Base-by-base conservation (phyloP, 2,797 vertebrate genomes). In the Myripristis murdjan region DNA sequence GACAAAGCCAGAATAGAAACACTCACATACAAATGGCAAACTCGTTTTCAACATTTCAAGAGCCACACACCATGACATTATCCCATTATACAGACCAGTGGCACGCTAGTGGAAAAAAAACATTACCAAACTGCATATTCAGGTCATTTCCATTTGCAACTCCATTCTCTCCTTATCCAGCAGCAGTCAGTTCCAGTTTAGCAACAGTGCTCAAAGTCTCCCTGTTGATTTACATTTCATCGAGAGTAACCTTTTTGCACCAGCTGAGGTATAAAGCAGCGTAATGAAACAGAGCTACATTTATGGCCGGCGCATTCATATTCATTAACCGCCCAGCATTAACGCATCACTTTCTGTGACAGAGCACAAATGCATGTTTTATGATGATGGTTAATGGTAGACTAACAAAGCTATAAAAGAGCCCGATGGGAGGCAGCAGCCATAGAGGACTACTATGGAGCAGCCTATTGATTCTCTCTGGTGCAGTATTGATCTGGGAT, bases 191-290 rank as follows among this genome's bases (percentile, higher is more conserved):
- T 82, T 84, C 64, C 68, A 70, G 51, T 87, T 79, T 73, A 89
- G 83, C 77, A 70, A 70, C 71, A 65, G 79, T 77, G 74, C 28
- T n/a, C 2, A 51, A 39, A 71, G 83, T 87, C 86, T 77, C 73
- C 54, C 44, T 37, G 77, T 89, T 91, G 89, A 95, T 95, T 95
- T 94, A 90, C 92, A 92, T 94, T 94, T 94, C 89, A 94, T 95
- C 94, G 90, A 54, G 82, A 89, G 88, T 93, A 94, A 94, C 94
- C 93, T 95, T 95, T 95, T 90, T 76, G n/a, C n/a, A 73, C 66
- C 75, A 89, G 39, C 80, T 64, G 91, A 95, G 83, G 72, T 93
- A 92, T 94, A 94, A 93, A 95, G 92, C 85, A 82, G 91, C 83
- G 91, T 91, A 93, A 95, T 93, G 93, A 91, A 92, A 93, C 87